Base-by-base conservation (phyloP, 1,140 invertebrate species). In the Arctopsyche grandis region DNA sequence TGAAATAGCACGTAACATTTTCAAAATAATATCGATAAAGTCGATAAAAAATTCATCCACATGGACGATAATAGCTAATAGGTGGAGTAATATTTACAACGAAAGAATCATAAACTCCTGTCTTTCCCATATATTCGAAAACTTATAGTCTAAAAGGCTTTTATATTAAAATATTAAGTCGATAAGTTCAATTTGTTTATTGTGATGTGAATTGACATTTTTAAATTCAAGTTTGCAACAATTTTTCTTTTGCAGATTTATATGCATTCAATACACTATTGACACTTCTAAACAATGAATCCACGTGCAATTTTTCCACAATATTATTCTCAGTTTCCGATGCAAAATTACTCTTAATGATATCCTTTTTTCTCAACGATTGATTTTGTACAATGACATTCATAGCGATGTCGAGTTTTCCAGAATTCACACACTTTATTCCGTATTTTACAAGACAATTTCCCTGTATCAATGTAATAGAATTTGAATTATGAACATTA, bases 241-340 rank as follows among this genome's bases (percentile, higher is more conserved):
- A 44, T 22, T 80, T 81, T 63, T 82, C 78, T 71, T 78, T 81
- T 14, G 83, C 83, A 22, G 70, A 58, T 60, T 80, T 79, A 44
- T 80, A 83, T 7, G 83, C 81, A 10, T 66, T 46, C 24, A 83
- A 52, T 14, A 79, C 81, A 5, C 66, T 71, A 58, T 77, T 77
- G n/a, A 83, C 79, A 78, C 79, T 83, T 58, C 79, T 81, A 38
- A 82, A 81, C 1, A 83, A n/a, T 0, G 79, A 75, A n/a, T 79
- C 70, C 9, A 76, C 71, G 24, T 66, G 69, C 12, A 80, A 38
- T n/a, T 29, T 29, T 38, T 80, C 78, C 0, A 22, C 56, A 5
- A 69, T 12, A 7, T 44, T 46, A 19, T 78, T 74, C 12, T 78
- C 70, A 9, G 21, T 19, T 0, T 46, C 58, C 5, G 26, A 3